Conservation (phyloP, 2,888 invertebrate species). For the Eupithecia dodoneata region DNA sequence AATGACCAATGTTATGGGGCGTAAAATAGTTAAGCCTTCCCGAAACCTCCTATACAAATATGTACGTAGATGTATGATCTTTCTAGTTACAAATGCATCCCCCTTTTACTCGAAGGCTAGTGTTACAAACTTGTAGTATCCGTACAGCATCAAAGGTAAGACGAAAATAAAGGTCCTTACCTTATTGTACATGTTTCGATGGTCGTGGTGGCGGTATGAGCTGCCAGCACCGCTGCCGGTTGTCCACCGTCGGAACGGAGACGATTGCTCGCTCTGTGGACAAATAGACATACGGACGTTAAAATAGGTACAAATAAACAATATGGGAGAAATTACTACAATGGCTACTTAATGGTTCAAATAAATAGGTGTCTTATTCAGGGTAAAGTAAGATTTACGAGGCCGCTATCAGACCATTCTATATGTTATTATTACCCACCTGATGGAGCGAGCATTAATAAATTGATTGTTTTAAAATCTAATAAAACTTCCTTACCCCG, state of each 20-base stretch:
- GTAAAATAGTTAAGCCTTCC: not conserved
- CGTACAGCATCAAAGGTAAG: not conserved
- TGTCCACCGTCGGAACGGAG: constrained; percentile 85
- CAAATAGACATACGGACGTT: constrained; percentile 42
- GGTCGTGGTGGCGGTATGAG: constrained; percentile 82
- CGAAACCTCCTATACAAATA: no score
- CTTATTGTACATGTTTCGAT: constrained; percentile 83
- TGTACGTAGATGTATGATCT: not conserved
- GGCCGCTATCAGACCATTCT: not conserved
- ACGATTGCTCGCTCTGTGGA: constrained; percentile 85
- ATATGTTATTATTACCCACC: no score
- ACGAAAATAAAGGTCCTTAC: constrained; percentile 51
- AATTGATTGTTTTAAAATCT: no score
- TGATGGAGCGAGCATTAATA: no score
- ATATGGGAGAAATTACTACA: not conserved
- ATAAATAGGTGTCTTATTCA: not conserved
- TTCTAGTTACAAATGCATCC: not conserved
- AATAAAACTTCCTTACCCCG: no score
- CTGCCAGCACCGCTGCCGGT: constrained; percentile 81
- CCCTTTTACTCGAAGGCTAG: not conserved
- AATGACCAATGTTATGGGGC: no score
- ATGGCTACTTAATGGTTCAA: not conserved
- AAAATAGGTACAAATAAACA: not conserved
- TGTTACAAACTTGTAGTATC: not conserved
- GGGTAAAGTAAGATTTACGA: not conserved